Conservation (phyloP, 2,797 vertebrate genomes). For the Enteromius trimaculatus region DNA sequence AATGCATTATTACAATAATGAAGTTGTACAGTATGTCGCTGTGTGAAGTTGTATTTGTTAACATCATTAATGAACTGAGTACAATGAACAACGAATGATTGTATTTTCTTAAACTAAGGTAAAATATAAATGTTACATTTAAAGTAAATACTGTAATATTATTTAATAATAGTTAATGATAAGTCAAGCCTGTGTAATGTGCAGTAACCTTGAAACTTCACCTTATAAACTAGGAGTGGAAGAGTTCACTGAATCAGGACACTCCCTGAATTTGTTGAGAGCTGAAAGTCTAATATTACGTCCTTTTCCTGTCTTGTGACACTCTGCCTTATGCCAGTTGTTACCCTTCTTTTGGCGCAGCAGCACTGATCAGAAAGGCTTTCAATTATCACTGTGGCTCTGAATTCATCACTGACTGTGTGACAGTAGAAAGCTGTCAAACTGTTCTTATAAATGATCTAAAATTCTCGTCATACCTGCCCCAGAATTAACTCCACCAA, state of each 20-base stretch:
- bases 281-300: background rate
- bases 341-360: background rate
- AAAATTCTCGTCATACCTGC: background rate
- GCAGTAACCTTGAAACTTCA: slow-evolving; percentile 1
- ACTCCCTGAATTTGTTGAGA: background rate
- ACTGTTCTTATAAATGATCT: background rate
- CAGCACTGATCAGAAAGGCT: background rate
- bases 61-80: too few species aligned
- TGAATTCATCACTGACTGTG: background rate
- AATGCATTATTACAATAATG: too few species aligned
- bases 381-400: slow-evolving; percentile 1
- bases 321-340: background rate
- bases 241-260: background rate
- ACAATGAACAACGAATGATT: too few species aligned
- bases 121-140: background rate
- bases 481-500: background rate
- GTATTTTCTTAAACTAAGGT: too few species aligned
- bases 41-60: too few species aligned
- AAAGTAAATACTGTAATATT: background rate
- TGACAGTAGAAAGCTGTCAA: background rate
- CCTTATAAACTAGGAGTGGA: background rate
- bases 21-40: too few species aligned
- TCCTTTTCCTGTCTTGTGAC: slow-evolving; percentile 2
- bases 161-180: background rate
- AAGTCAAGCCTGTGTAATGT: background rate